phyloP scores from a whole-genome alignment of 2,113 vertebrate species.

The Donacobius atricapilla region DNA sequence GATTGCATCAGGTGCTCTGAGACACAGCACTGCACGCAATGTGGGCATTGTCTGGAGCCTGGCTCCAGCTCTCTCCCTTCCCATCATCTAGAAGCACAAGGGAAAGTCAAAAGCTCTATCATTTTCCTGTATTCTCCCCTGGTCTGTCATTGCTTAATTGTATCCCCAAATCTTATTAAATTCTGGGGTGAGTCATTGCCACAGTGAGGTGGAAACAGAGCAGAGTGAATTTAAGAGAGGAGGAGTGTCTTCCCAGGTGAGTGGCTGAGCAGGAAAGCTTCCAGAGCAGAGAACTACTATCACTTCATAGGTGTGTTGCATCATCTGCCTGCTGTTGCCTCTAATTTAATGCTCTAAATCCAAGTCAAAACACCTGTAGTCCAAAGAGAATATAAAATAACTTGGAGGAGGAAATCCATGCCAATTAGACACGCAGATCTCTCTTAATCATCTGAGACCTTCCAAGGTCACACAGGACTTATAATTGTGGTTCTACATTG shows the following conservation, averaged over 20 bases:
- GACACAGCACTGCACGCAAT: neutral
- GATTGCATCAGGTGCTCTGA: neutral
- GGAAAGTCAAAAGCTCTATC: conserved; percentile 34
- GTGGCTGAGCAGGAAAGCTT: neutral
- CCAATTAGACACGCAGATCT: conserved; percentile 19
- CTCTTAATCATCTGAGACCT: neutral
- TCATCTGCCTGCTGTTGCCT: conserved; percentile 28
- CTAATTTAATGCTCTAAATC: conserved; percentile 28
- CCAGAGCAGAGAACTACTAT: neutral
- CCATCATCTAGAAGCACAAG: neutral
- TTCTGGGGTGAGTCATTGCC: conserved; percentile 12
- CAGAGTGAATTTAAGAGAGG: neutral
- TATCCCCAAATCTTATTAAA: conserved; percentile 31
- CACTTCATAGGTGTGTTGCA: neutral
- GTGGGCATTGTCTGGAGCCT: neutral
- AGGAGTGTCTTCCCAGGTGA: neutral
- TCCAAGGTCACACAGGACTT: neutral
- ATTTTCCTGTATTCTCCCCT: neutral
- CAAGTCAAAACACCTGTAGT: conserved; percentile 17
- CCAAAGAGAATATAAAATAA: neutral
- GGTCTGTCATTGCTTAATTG: conserved; percentile 50
- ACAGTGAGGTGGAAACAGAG: neutral
- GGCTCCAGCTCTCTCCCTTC: neutral
- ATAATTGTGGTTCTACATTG: neutral
- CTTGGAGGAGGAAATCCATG: neutral